Evolutionary conservation across 2,888 invertebrate species (phyloP).

Genomic region (Scaptomyza polygonia): DNA sequence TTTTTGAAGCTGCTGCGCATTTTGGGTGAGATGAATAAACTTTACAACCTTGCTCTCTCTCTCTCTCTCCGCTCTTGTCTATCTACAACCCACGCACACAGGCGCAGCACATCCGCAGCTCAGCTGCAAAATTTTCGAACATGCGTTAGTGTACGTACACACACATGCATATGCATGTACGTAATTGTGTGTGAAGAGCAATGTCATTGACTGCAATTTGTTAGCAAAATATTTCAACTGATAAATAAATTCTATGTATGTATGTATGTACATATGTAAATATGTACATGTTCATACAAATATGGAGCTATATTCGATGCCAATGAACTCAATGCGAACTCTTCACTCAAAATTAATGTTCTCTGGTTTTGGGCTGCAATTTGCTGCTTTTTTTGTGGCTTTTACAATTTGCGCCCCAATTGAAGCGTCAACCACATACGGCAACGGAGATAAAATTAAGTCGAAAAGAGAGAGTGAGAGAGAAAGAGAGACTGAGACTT

Average conservation of each 20-base stretch:
- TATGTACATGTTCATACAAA: constrained; percentile 6
- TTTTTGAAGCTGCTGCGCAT: constrained; percentile 63
- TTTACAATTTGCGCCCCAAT: constrained; percentile 70
- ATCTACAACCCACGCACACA: constrained; percentile 48
- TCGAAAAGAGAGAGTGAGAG: background rate
- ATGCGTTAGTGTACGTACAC: constrained; percentile 11
- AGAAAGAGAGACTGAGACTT: constrained; percentile 5
- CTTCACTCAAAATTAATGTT: constrained; percentile 45
- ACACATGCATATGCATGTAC: constrained; percentile 9
- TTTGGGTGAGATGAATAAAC: constrained; percentile 72
- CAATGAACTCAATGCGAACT: constrained; percentile 67
- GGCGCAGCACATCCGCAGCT: constrained; percentile 56
- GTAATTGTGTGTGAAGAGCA: constrained; percentile 36
- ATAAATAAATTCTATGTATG: constrained; percentile 69
- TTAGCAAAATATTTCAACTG: constrained; percentile 78
- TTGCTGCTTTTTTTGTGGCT: constrained; percentile 27
- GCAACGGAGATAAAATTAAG: constrained; percentile 3
- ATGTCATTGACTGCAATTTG: constrained; percentile 82
- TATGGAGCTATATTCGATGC: constrained; percentile 44
- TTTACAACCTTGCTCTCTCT: constrained; percentile 62
- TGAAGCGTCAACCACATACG: constrained; percentile 43
- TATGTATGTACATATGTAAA: background rate
- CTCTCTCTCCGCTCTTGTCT: constrained; percentile 5
- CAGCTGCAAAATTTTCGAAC: constrained; percentile 18
- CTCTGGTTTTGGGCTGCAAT: constrained; percentile 47